Evolutionary conservation across 2,113 vertebrate genomes (phyloP).

Genomic region (Apistogramma diplotaenia): DNA sequence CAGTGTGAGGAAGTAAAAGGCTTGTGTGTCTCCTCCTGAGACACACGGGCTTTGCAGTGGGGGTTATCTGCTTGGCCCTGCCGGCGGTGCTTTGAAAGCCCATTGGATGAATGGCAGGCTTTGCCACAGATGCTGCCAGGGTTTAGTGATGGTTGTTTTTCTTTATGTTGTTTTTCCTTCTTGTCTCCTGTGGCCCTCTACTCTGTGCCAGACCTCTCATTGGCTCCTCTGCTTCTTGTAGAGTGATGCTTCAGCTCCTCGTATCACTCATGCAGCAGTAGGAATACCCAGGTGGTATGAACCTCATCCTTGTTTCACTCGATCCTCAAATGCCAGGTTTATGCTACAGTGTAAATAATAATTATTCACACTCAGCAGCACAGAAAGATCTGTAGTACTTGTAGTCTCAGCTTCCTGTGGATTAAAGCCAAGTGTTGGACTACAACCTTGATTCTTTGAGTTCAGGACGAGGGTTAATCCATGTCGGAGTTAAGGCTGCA

Average conservation of each 20-base stretch:
- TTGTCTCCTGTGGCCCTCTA: slow-evolving; percentile 30
- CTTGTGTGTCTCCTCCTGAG: slow-evolving; percentile 14
- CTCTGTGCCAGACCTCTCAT: neutral
- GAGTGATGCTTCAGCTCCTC: slow-evolving; percentile 15
- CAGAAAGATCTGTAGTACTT: neutral
- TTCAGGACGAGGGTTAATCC: no score
- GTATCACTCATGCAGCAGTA: neutral
- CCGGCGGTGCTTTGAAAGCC: slow-evolving; percentile 36
- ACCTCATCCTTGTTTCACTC: neutral
- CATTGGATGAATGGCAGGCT: slow-evolving; percentile 38
- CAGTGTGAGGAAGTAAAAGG: slow-evolving; percentile 16
- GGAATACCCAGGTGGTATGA: neutral
- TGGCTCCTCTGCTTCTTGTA: neutral
- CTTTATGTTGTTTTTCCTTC: slow-evolving; percentile 24
- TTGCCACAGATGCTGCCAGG: slow-evolving; percentile 23
- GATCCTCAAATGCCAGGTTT: neutral
- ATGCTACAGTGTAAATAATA: neutral
- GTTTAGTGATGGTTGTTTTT: slow-evolving; percentile 26
- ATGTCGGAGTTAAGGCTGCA: no score
- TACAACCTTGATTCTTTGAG: no score
- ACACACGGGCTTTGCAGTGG: neutral
- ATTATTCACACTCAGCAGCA: neutral
- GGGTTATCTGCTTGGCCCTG: slow-evolving; percentile 44
- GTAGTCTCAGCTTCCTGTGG: neutral
- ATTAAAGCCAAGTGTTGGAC: no score